Evolutionary conservation across 2,888 invertebrate species (phyloP).

Genomic region (Monochamus alternatus): DNA sequence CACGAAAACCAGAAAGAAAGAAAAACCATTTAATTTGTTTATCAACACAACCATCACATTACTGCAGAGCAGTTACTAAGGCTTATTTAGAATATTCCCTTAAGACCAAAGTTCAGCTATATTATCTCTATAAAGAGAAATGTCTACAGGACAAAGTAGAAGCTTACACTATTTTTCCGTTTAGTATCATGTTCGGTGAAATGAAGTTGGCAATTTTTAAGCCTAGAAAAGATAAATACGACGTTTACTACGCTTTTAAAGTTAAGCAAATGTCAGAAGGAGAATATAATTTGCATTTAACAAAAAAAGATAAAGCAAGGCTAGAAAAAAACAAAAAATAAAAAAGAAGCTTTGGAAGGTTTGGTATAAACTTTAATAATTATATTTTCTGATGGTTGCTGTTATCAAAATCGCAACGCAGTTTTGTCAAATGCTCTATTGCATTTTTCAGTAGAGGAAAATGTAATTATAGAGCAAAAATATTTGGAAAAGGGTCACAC

Average conservation of each 20-base stretch:
- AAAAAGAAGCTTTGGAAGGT: conserved; percentile 14
- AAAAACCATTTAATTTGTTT: conserved; percentile 5
- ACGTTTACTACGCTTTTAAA: too few species aligned
- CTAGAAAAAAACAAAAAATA: conserved; percentile 28
- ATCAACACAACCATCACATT: conserved; percentile 25
- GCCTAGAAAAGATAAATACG: neutral
- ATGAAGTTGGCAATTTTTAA: conserved; percentile 11
- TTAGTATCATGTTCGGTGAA: neutral
- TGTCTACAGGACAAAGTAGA: conserved; percentile 22
- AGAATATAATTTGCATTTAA: conserved; percentile 26
- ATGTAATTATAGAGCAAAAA: conserved; percentile 43
- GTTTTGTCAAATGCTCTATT: conserved; percentile 50
- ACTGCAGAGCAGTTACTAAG: conserved; percentile 36
- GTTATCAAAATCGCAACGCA: conserved; percentile 51
- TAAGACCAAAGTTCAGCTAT: conserved; percentile 31
- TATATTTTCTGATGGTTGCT: conserved; percentile 52
- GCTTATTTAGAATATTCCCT: conserved; percentile 37
- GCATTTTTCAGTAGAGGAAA: conserved; percentile 16
- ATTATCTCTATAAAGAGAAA: conserved; percentile 36
- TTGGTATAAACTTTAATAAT: conserved; percentile 24
- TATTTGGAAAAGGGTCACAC: conserved; percentile 51
- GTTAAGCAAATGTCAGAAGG: neutral
- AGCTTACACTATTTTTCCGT: conserved; percentile 27
- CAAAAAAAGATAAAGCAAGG: conserved; percentile 37
- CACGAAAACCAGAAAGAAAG: neutral